Evolutionary conservation across 2,888 invertebrate species (phyloP), one percentile per base, ranked within the genome.

Genomic region (Cryptocephalus primarius): DNA sequence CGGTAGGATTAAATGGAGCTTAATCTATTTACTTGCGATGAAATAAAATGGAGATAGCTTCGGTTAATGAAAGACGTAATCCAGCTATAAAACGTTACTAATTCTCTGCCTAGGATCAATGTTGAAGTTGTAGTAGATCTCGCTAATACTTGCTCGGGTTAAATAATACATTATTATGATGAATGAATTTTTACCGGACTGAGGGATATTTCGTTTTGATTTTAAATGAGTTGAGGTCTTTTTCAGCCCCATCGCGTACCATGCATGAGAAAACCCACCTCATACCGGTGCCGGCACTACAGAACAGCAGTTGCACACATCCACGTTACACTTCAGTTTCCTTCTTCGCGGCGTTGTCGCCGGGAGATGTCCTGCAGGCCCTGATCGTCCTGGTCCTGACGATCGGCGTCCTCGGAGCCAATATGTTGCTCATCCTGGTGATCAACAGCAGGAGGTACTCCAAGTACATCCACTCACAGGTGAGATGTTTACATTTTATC

Each of bases 381-480:
- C 72, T 85, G 52, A 77, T 89, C 58, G 84, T 89, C 59, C 75
- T 89, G 50, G 70, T 83, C 4, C 72, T 89, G 50, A 86, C 88
- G 36, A 75, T 85, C 65, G 85, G 86, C 36, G 87, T 89, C 53
- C 80, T 89, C 39, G 79, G 82, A 33, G 86, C 88, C 39, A 90
- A 90, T 66, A 74, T 86, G 42, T 73, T 88, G 50, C 79, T 89
- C 32, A 88, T 89, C 55, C 79, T 87, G 58, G 88, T 89, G 42
- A 79, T 90, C 61, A 90, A 89, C 70, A 88, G 86, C 68, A 76
- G 87, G 44, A 76, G 86, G 52, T 88, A 88, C 67, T 80, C 86
- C 61, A 86, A 87, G 63, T 88, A 88, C 64, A 88, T 90, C 59
- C 88, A 88, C 65, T 85, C 88, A 59, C 89, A 89, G 85, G 89